Evolutionary conservation across 2,113 vertebrate species (phyloP).

Genomic region (Myiozetetes cayanensis): DNA sequence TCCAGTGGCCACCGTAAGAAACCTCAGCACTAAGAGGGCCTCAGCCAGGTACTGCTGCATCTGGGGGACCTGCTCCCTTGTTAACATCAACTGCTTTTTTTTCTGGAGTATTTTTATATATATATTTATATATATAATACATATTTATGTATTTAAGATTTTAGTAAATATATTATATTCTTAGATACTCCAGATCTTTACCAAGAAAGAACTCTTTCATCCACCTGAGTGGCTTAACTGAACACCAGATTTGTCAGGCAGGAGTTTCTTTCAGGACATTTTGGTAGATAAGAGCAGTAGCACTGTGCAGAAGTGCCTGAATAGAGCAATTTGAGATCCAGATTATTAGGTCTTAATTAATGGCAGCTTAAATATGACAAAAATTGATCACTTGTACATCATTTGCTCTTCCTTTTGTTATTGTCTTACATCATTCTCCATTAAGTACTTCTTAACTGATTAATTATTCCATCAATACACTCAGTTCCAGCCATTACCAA

Average conservation of each 20-base stretch:
- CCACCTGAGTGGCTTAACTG: neutral
- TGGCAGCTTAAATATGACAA: neutral
- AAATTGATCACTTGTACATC: neutral
- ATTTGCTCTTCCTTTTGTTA: neutral
- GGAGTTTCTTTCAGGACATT: neutral
- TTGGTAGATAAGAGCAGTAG: neutral
- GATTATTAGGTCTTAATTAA: neutral
- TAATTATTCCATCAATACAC: neutral
- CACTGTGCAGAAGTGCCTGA: neutral
- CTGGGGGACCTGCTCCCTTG: neutral
- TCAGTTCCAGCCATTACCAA: neutral
- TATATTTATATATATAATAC: too few relatives aligned
- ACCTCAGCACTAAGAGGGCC: neutral
- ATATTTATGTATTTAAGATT: too few relatives aligned
- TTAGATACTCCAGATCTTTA: neutral
- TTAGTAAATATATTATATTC: neutral
- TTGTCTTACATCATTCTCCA: neutral
- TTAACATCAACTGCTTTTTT: neutral
- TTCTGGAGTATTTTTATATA: neutral
- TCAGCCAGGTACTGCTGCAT: neutral
- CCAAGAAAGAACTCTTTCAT: neutral
- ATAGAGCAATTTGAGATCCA: neutral
- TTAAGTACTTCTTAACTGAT: neutral
- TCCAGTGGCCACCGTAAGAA: neutral
- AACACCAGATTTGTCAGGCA: neutral